These are phyloP conservation scores for Drosophila sordidapex DNA, from an alignment of 2,888 invertebrate species.

Conservation along the genomic window DNA sequence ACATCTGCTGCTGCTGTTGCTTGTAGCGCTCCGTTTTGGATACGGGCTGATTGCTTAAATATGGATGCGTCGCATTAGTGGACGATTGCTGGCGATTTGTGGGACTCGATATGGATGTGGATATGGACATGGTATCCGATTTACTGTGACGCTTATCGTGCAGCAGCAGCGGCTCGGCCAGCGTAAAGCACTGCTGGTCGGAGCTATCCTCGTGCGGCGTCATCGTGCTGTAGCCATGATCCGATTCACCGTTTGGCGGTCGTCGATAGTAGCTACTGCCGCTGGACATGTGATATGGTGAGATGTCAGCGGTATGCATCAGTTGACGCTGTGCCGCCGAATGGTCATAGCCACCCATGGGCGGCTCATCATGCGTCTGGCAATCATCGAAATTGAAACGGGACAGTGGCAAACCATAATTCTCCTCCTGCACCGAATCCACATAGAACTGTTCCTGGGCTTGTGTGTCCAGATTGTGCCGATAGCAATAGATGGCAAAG, in stretches of 20 bases:
- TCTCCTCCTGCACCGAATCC: slow-evolving; percentile 86
- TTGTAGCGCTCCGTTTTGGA: slow-evolving; percentile 83
- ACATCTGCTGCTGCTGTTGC: slow-evolving; percentile 52
- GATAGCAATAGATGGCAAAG: slow-evolving; percentile 93
- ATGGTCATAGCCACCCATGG: slow-evolving; percentile 83
- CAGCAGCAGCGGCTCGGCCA: slow-evolving; percentile 88
- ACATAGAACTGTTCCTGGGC: slow-evolving; percentile 85
- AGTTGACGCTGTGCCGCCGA: slow-evolving; percentile 87
- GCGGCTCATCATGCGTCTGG: slow-evolving; percentile 85
- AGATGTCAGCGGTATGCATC: slow-evolving; percentile 88
- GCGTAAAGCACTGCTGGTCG: slow-evolving; percentile 91
- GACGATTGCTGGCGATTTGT: slow-evolving; percentile 78
- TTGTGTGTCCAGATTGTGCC: slow-evolving; percentile 86
- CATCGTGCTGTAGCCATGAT: slow-evolving; percentile 98
- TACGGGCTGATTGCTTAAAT: slow-evolving; percentile 80
- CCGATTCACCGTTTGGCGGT: slow-evolving; percentile 89
- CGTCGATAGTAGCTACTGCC: slow-evolving; percentile 89
- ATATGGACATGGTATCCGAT: slow-evolving; percentile 87
- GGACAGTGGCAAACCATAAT: slow-evolving; percentile 89
- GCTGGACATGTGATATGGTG: slow-evolving; percentile 94
- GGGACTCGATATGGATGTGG: slow-evolving; percentile 86
- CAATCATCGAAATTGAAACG: slow-evolving; percentile 90
- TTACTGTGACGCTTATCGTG: slow-evolving; percentile 86
- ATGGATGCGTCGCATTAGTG: slow-evolving; percentile 55
- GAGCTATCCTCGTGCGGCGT: slow-evolving; percentile 96